These are phyloP conservation scores for Periophthalmus modestus DNA, from an alignment of 2,113 vertebrate species.

Conservation along the genomic window DNA sequence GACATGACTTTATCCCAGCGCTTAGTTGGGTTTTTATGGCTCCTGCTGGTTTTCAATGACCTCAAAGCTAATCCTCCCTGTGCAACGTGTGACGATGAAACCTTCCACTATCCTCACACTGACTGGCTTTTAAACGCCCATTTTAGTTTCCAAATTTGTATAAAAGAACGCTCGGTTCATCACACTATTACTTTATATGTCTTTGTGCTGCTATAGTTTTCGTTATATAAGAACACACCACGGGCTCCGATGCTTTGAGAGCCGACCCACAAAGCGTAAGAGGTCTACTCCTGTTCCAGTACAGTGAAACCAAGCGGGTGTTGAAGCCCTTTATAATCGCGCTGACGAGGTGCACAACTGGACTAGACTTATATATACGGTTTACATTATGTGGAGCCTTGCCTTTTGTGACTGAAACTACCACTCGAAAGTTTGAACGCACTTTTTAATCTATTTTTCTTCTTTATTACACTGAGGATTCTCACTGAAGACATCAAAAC, in stretches of 20 bases:
- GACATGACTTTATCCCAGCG: slow-evolving; percentile 22
- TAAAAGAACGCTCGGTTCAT: background rate
- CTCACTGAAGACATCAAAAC: no score
- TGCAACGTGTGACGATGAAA: slow-evolving; percentile 1
- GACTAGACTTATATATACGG: background rate
- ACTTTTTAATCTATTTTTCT: no score
- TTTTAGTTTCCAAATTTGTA: background rate
- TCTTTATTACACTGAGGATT: no score
- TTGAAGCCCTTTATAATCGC: background rate
- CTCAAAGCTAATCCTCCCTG: slow-evolving; percentile 13
- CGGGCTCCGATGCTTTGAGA: slow-evolving; percentile 4
- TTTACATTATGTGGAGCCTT: background rate
- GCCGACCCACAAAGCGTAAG: background rate
- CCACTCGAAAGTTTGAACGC: no score
- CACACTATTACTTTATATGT: background rate
- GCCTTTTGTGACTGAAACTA: background rate
- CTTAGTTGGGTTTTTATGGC: slow-evolving; percentile 14
- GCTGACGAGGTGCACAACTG: background rate
- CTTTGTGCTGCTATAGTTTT: slow-evolving; percentile 2
- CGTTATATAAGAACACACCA: slow-evolving; percentile 31
- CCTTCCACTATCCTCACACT: slow-evolving; percentile 3
- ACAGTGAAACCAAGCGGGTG: background rate
- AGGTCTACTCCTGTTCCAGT: background rate
- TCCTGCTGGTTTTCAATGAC: slow-evolving; percentile 31
- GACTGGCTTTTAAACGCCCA: background rate